phyloP scores from a whole-genome alignment of 2,113 vertebrate genomes.

The Prunella himalayana region DNA sequence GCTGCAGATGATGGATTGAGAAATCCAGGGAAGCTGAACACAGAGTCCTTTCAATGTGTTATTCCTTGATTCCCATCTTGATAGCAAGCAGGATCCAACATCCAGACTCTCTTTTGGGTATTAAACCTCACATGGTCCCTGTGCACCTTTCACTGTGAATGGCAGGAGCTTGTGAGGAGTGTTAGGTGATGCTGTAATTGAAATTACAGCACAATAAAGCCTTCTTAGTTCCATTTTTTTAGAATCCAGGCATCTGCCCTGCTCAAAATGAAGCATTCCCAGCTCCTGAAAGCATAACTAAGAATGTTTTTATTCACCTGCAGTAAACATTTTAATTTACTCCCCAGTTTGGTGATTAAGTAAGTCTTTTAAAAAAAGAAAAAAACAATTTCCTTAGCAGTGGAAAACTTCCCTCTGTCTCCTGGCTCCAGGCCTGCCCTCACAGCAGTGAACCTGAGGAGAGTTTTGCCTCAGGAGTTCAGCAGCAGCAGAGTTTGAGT shows the following conservation, averaged over 20 bases:
- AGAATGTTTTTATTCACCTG: background rate
- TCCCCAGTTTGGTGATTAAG: background rate
- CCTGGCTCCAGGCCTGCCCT: background rate
- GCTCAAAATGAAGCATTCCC: background rate
- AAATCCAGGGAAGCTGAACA: background rate
- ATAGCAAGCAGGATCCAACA: background rate
- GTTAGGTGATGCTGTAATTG: background rate
- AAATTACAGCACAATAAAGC: background rate
- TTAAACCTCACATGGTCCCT: fast-evolving
- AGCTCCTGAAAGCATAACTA: background rate
- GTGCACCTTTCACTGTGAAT: background rate
- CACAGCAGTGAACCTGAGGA: background rate
- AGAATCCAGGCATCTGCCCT: background rate
- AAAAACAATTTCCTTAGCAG: background rate
- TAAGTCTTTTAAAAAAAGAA: background rate
- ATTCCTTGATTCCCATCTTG: background rate
- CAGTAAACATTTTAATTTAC: background rate
- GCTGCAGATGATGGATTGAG: background rate
- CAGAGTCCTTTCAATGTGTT: background rate
- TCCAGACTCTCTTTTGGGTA: background rate
- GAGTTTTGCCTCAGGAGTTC: slow-evolving; percentile 2
- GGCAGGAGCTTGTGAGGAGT: background rate
- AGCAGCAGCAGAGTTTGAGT: background rate
- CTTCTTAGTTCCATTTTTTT: background rate
- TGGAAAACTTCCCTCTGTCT: slow-evolving; percentile 1